These are phyloP conservation scores for Neodon shergylaensis DNA, from an alignment of 2,113 vertebrate genomes.

Conservation along the genomic window DNA sequence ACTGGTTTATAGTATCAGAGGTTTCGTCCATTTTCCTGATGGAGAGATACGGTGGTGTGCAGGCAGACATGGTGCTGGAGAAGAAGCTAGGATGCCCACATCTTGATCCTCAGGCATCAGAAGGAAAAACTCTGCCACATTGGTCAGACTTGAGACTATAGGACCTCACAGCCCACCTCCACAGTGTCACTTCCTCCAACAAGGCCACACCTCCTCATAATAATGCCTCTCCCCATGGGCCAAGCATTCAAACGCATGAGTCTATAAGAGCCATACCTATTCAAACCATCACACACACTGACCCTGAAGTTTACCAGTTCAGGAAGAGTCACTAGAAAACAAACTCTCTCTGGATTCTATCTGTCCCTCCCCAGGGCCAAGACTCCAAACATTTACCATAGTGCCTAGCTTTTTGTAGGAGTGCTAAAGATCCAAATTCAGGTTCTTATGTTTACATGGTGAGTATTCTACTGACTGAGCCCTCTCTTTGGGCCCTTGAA, in stretches of 20 bases:
- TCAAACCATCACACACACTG: neutral
- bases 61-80: neutral
- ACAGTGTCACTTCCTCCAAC: neutral
- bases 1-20: neutral
- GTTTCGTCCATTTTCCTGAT: neutral
- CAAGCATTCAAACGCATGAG: neutral
- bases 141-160: neutral
- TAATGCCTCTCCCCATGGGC: neutral
- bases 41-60: neutral
- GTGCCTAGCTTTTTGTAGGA: neutral
- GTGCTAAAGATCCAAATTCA: too few relatives aligned
- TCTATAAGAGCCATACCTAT: neutral
- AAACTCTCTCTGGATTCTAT: neutral
- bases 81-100: neutral
- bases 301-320: neutral
- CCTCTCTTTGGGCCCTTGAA: neutral
- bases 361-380: neutral
- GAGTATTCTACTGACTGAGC: neutral
- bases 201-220: neutral
- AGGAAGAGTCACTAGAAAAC: neutral
- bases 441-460: neutral
- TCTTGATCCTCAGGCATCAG: neutral
- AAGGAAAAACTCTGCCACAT: neutral
- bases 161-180: neutral
- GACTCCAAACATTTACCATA: neutral